Evolutionary conservation across 2,797 vertebrate genomes (phyloP), one percentile per base, ranked within the genome.

Genomic region (Hippocampus kuda): DNA sequence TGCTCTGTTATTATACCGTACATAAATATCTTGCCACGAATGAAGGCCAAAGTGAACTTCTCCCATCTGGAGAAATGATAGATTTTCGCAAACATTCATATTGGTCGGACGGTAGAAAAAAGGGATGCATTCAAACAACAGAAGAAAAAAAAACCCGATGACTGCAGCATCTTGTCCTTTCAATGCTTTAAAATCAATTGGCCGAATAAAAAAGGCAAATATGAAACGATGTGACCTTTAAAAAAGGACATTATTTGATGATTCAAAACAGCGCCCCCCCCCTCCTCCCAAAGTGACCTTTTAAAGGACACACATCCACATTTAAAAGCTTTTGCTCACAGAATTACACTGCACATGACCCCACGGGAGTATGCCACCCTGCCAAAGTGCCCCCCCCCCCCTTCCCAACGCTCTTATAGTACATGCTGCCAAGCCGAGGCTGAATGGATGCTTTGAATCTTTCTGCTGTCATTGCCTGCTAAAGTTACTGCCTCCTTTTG

Each of bases 391-490:
- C 81, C 73, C 67, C 69, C 64, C 51, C 70, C 27, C 27, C 27
- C 1, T 3, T 30, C 27, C 77, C 34, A 83, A 77, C 49, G 1
- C 66, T 79, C 81, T 76, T 77, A 70, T 78, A 75, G 74, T 78
- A 49, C 80, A 73, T 76, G 38, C 70, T 88, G 88, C 89, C 89
- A 91, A 87, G 75, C 75, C 4, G 57, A 60, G 27, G 70, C 78
- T 80, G 65, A 83, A 88, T 80, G 81, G 75, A 18, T 13, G n/a
- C 81, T 82, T 80, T 67, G 84, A 88, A 89, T 89, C 84, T 81
- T 86, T 90, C 86, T 80, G 76, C 86, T 88, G 88, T 90, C 84
- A 86, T 81, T 90, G 88, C 88, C 87, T 90, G 85, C 89, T 90
- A 91, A 90, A 91, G 90, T 85, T 70, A 78, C 83, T 83, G 84